phyloP scores from a whole-genome alignment of 2,888 invertebrate species.

The Acronicta leporina region DNA sequence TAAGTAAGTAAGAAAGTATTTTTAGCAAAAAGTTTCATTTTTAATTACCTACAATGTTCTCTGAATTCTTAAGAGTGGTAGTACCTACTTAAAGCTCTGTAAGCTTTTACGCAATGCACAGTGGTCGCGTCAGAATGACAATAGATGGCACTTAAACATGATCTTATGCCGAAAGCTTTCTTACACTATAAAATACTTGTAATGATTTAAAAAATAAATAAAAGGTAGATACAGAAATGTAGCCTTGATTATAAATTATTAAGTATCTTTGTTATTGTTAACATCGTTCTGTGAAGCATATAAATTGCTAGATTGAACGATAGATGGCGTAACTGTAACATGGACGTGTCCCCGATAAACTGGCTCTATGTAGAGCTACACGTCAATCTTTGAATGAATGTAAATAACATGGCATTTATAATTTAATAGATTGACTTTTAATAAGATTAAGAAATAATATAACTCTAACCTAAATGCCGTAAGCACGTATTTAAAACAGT shows the following conservation, averaged over 20 bases:
- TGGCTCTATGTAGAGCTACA: neutral
- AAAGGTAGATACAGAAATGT: neutral
- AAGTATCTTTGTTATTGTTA: neutral
- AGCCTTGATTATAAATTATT: too few relatives aligned
- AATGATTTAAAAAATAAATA: neutral
- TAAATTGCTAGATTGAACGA: neutral
- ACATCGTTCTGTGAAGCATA: neutral
- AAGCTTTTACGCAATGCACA: slow-evolving; percentile 11
- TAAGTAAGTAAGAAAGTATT: too few relatives aligned
- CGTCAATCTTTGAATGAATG: slow-evolving; percentile 9
- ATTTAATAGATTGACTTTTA: slow-evolving; percentile 17
- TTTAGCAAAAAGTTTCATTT: slow-evolving; percentile 16
- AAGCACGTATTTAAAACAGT: slow-evolving; percentile 10
- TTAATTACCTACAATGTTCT: slow-evolving; percentile 5
- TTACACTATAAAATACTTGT: neutral
- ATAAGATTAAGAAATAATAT: slow-evolving; percentile 8
- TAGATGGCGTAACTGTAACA: slow-evolving; percentile 48
- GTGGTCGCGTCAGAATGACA: slow-evolving; percentile 23
- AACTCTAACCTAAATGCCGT: neutral
- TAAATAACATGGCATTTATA: slow-evolving; percentile 7
- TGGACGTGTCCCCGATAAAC: slow-evolving; percentile 3
- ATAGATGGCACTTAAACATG: slow-evolving; percentile 50
- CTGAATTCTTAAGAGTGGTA: neutral
- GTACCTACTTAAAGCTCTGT: slow-evolving; percentile 12
- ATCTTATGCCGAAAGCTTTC: neutral